Evolutionary conservation across 2,888 invertebrate genomes (phyloP).

Genomic region (Deilephila porcellus): DNA sequence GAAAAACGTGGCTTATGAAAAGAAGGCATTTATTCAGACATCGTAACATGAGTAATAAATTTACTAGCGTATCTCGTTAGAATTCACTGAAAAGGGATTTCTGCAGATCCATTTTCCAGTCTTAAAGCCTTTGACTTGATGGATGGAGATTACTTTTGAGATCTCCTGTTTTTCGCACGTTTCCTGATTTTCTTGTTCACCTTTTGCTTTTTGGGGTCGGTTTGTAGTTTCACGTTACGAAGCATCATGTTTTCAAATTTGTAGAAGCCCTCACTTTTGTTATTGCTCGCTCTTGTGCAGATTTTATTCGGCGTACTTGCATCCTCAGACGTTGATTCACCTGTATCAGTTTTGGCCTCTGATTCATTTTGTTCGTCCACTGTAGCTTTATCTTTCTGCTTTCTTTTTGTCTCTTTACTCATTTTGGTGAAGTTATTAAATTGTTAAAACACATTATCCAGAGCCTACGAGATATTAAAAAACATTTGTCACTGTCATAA

Average conservation of each 20-base stretch:
- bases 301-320: conserved; percentile 24
- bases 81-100: conserved; percentile 48
- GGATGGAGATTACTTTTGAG: conserved; percentile 54
- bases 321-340: conserved; percentile 33
- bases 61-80: conserved; percentile 50
- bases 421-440: conserved; percentile 44
- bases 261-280: conserved; percentile 66
- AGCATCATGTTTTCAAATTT: conserved; percentile 63
- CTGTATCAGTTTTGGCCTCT: conserved; percentile 42
- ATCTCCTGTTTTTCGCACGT: conserved; percentile 48
- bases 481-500: conserved; percentile 40
- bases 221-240: conserved; percentile 54
- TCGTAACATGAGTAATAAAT: conserved; percentile 46
- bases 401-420: conserved; percentile 52
- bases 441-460: conserved; percentile 38
- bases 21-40: conserved; percentile 51
- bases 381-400: conserved; percentile 47
- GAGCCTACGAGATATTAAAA: conserved; percentile 50
- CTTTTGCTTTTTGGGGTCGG: conserved; percentile 39
- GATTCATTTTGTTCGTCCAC: conserved; percentile 43
- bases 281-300: conserved; percentile 56
- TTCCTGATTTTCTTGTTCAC: conserved; percentile 50
- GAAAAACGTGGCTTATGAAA: conserved; percentile 37
- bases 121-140: conserved; percentile 48
- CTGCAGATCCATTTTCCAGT: conserved; percentile 40